phyloP scores from a whole-genome alignment of 2,113 vertebrate species.

The Callopanchax toddi region DNA sequence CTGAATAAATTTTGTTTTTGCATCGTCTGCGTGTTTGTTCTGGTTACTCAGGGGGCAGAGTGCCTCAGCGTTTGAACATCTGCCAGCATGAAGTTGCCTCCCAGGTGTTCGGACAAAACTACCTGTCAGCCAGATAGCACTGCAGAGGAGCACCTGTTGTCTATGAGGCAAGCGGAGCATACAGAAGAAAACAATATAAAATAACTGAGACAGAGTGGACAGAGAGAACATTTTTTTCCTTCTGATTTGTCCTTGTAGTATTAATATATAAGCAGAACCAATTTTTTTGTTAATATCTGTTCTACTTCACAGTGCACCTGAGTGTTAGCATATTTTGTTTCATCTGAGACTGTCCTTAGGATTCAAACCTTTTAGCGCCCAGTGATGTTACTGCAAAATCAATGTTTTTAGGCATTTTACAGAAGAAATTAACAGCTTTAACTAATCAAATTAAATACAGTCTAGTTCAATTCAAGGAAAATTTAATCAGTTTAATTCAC shows the following conservation, averaged over 20 bases:
- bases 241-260: not conserved
- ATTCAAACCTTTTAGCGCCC: not conserved
- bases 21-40: not conserved
- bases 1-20: not conserved
- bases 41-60: conserved; percentile 1
- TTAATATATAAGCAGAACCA: not conserved
- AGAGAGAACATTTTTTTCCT: too few relatives aligned
- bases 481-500: too few relatives aligned
- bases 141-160: not conserved
- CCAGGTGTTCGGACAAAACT: not conserved
- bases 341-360: not conserved
- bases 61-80: not conserved
- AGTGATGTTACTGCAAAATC: not conserved
- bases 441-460: not conserved
- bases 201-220: not conserved
- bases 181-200: not conserved
- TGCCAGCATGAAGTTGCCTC: not conserved
- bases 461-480: not conserved
- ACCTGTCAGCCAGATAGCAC: not conserved
- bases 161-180: not conserved
- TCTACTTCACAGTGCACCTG: too few relatives aligned
- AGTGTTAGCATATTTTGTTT: too few relatives aligned
- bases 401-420: not conserved
- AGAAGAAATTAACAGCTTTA: not conserved
- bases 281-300: too few relatives aligned